Evolutionary conservation across 2,113 vertebrate species (phyloP).

Genomic region (Misgurnus anguillicaudatus): DNA sequence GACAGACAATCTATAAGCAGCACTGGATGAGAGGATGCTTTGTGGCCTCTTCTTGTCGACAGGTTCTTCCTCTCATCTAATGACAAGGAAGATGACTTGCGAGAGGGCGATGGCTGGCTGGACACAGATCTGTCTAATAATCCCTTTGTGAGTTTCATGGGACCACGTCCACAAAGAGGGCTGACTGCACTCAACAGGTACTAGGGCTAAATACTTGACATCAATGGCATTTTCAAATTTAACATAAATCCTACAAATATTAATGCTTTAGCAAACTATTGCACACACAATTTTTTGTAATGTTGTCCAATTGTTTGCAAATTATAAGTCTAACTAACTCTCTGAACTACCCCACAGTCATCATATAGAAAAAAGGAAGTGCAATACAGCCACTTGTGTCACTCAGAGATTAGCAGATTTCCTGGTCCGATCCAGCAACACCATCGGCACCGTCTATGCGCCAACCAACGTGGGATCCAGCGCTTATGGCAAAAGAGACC

Average conservation of each 20-base stretch:
- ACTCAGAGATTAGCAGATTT: constrained; percentile 88
- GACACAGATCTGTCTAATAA: constrained; percentile 67
- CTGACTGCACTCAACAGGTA: constrained; percentile 73
- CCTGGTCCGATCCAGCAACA: constrained; percentile 82
- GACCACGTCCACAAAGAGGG: constrained; percentile 62
- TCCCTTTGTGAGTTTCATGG: constrained; percentile 63
- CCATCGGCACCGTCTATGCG: constrained; percentile 73
- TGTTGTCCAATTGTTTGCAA: neutral
- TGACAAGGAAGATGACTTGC: constrained; percentile 64
- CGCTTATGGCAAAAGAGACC: constrained; percentile 84
- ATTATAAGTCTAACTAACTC: neutral
- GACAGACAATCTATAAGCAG: neutral
- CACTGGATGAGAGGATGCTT: neutral
- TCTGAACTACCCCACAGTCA: constrained; percentile 62
- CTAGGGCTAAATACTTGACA: constrained; percentile 1
- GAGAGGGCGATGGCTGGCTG: constrained; percentile 70
- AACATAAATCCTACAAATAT: too few relatives aligned
- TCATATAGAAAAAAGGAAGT: constrained; percentile 82
- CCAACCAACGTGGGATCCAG: constrained; percentile 85
- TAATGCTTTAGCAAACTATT: too few relatives aligned
- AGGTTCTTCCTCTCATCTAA: constrained; percentile 71
- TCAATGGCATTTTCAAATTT: neutral
- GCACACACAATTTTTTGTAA: neutral
- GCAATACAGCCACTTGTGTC: constrained; percentile 86
- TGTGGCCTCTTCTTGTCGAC: constrained; percentile 7